These are phyloP conservation scores for Syngnathus acus DNA, from an alignment of 2,797 vertebrate genomes.

Conservation along the genomic window DNA sequence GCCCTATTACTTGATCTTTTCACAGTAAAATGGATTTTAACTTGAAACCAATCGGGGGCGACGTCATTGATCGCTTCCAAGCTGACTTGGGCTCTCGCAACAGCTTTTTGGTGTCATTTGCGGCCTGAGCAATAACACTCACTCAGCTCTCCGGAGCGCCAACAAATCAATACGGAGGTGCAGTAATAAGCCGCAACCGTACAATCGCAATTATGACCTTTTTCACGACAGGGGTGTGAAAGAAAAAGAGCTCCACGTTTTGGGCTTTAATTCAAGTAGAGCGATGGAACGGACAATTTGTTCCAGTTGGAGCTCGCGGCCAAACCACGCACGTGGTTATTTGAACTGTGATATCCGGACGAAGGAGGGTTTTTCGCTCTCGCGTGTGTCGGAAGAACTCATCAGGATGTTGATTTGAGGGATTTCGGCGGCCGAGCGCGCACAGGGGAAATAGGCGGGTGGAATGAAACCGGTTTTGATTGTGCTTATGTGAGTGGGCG, in stretches of 20 bases:
- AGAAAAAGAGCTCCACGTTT: background rate
- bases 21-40: slow-evolving; percentile 3
- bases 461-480: slow-evolving; percentile 1
- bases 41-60: background rate
- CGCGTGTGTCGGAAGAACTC: background rate
- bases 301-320: too few relatives aligned
- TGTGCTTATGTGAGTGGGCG: background rate
- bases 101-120: slow-evolving; percentile 3
- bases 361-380: background rate
- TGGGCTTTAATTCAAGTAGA: background rate
- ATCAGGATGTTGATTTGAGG: slow-evolving; percentile 6
- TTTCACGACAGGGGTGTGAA: background rate
- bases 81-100: background rate
- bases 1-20: background rate
- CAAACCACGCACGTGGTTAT: too few relatives aligned
- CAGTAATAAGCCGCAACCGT: background rate
- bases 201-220: background rate
- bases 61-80: background rate
- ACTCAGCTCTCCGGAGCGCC: background rate
- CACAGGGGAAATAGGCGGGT: background rate
- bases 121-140: background rate
- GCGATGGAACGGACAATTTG: background rate
- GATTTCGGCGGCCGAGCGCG: background rate
- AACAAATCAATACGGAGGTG: background rate
- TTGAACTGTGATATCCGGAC: too few relatives aligned